Percentiles rank a stretch among this genome's conserved stretches.
Evolutionary conservation across 2,113 vertebrate genomes (phyloP).

Genomic region (Austrofundulus limnaeus): DNA sequence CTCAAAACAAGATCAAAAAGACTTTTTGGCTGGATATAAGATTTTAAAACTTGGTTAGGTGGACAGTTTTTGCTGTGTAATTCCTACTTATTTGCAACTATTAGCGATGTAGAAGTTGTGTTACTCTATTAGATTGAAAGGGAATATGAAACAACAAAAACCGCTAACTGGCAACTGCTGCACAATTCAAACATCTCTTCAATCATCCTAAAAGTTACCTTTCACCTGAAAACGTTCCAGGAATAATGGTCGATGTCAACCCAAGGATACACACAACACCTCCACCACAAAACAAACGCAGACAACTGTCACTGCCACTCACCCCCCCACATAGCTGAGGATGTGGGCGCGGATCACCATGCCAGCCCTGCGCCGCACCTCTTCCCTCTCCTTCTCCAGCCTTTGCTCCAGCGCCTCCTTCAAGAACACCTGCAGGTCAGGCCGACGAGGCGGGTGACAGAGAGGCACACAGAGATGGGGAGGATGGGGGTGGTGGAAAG

Average conservation of each 20-base stretch:
- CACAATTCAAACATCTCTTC: not conserved
- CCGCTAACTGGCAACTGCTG: not conserved
- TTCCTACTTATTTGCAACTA: not conserved
- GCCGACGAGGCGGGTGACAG: constrained; percentile 36
- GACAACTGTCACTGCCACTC: constrained; percentile 70
- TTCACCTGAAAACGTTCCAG: not conserved
- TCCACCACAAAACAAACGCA: constrained; percentile 65
- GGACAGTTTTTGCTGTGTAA: too few relatives aligned
- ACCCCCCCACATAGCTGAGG: constrained; percentile 86
- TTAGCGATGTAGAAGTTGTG: not conserved
- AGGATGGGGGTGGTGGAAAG: not conserved
- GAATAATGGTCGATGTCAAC: too few relatives aligned
- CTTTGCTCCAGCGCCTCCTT: constrained; percentile 93
- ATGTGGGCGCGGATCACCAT: constrained; percentile 90
- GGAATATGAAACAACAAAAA: not conserved
- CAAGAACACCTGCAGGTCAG: constrained; percentile 87
- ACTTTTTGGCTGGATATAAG: too few relatives aligned
- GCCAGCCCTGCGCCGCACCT: constrained; percentile 86
- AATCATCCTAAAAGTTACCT: not conserved
- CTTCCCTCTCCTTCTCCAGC: constrained; percentile 90
- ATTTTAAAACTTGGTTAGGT: too few relatives aligned
- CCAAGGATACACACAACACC: constrained; percentile 22
- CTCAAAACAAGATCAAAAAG: too few relatives aligned
- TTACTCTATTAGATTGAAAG: not conserved
- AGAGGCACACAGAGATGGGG: constrained; percentile 17